These are phyloP conservation scores for Xestia rhomboidea DNA, from an alignment of 2,888 invertebrate genomes.

Conservation along the genomic window DNA sequence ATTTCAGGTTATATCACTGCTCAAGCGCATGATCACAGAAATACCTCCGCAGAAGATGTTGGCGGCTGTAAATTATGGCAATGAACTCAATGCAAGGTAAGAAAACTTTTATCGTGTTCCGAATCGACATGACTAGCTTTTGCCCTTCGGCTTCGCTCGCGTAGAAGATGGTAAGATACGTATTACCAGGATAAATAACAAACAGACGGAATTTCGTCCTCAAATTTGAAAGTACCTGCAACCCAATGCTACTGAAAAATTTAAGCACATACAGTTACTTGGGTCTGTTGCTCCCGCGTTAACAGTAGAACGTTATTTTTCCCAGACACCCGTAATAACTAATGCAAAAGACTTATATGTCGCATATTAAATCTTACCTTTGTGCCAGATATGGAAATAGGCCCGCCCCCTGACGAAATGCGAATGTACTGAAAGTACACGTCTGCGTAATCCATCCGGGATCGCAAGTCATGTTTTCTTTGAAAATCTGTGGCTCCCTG, in stretches of 20 bases:
- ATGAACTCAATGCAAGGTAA: conserved; percentile 79
- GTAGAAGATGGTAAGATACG: neutral
- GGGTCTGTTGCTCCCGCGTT: neutral
- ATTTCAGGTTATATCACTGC: conserved; percentile 94
- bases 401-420: neutral
- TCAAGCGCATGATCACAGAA: conserved; percentile 97
- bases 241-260: neutral
- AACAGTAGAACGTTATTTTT: neutral
- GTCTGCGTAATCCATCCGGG: neutral
- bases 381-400: neutral
- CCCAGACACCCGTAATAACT: neutral
- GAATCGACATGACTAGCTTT: neutral
- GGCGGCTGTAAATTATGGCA: conserved; percentile 92
- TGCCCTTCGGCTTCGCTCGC: neutral
- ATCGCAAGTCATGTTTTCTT: neutral
- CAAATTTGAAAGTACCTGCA: neutral
- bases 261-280: neutral
- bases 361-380: neutral
- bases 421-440: neutral
- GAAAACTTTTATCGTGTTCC: neutral
- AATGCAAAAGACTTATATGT: neutral
- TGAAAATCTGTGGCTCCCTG: too few species aligned
- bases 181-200: neutral
- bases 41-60: conserved; percentile 96
- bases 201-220: neutral